Base-by-base conservation (phyloP, 2,888 invertebrate genomes). In the Cosmia pyralina region DNA sequence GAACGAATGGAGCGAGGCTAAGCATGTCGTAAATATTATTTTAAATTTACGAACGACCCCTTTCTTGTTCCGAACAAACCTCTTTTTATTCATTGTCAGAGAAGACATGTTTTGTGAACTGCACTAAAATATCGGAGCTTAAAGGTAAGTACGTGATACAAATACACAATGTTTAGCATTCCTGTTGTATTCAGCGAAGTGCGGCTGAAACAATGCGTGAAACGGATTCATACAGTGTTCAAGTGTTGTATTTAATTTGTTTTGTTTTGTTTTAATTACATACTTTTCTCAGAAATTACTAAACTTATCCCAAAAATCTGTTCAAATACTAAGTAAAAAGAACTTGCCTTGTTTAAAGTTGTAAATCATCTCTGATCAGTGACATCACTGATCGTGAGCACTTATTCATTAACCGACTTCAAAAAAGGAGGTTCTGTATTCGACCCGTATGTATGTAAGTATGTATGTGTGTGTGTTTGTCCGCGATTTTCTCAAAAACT, bases 31-130 rank as follows among this genome's bases (percentile, higher is more conserved):
- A 65, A 73, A 76, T 77, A 81, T 64, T 71, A 81, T 80, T 82
- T 76, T 84, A 80, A 77, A 82, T 84, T 83, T 80, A 82, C 50
- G 75, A 57, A 55, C 63, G 60, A 57, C 2, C 69, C 69, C 75
- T 75, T 69, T 70, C 69, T 79, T 64, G 74, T 41, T 62, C 68
- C n/a, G 63, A 68, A 74, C 70, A 70, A 72, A 68, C 68, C 34
- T 77, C 75, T 69, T 75, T 77, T 75, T 72, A 74, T 70, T 77
- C 53, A 82, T 76, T 74, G 63, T 74, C n/a, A n/a, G 57, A 50
- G 69, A 68, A 62, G 50, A 28, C 58, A 50, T 52, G 66, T 70
- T 44, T 58, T 52, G 44, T 67, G 55, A 46, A 63, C 72, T 46
- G 38, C n/a, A 59, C 13, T 57, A 64, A 77, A 57, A 50, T 62